phyloP scores from a whole-genome alignment of 2,888 invertebrate species.

The Phrixothrix hirtus region DNA sequence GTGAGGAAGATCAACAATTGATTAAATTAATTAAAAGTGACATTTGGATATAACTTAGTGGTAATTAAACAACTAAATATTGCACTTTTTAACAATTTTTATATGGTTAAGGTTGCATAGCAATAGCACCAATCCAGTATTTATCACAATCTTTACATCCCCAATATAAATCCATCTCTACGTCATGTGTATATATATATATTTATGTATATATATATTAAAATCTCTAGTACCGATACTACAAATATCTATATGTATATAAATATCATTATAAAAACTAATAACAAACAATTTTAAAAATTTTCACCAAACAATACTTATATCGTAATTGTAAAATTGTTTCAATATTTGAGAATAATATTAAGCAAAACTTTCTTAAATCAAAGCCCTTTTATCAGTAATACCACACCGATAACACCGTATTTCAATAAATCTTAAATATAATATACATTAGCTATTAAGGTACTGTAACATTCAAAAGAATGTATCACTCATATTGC shows the following conservation, averaged over 20 bases:
- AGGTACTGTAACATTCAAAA: slow-evolving; percentile 49
- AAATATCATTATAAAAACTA: slow-evolving; percentile 52
- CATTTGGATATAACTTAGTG: slow-evolving; percentile 24
- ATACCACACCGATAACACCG: slow-evolving; percentile 48
- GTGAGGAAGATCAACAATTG: too few relatives aligned
- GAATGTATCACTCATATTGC: slow-evolving; percentile 37
- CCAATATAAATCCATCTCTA: slow-evolving; percentile 40
- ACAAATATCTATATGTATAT: too few relatives aligned
- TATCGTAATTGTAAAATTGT: slow-evolving; percentile 27
- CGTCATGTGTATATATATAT: slow-evolving; percentile 33
- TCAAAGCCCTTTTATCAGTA: slow-evolving; percentile 40
- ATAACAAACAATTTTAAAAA: slow-evolving; percentile 44
- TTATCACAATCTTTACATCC: slow-evolving; percentile 54
- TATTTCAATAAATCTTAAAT: slow-evolving; percentile 44
- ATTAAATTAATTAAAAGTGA: slow-evolving; percentile 15
- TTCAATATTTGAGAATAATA: slow-evolving; percentile 30
- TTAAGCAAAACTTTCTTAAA: slow-evolving; percentile 38
- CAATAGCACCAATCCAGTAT: slow-evolving; percentile 55
- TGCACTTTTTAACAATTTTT: slow-evolving; percentile 48
- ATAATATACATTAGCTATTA: slow-evolving; percentile 41
- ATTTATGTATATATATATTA: slow-evolving; percentile 40
- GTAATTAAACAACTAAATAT: slow-evolving; percentile 53
- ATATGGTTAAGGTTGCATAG: slow-evolving; percentile 47
- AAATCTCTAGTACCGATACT: slow-evolving; percentile 48
- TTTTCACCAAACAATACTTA: slow-evolving; percentile 32